Conservation (phyloP, 2,888 invertebrate species). For the Agrochola litura region DNA sequence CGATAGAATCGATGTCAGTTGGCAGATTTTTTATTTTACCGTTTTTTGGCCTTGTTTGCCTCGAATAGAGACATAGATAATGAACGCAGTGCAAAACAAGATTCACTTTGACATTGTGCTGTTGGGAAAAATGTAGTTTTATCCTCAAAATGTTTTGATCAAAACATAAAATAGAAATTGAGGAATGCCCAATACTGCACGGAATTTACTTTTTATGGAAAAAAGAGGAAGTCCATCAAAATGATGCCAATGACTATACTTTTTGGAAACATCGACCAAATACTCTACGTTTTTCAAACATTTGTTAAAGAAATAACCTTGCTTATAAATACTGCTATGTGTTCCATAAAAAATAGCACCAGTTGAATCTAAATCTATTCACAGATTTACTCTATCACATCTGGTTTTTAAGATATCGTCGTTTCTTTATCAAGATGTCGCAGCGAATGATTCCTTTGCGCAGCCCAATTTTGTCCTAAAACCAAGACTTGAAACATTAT, state of each 20-base stretch:
- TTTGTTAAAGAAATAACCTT: slow-evolving; percentile 20
- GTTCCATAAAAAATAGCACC: neutral
- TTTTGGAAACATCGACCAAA: neutral
- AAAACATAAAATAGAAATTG: slow-evolving; percentile 29
- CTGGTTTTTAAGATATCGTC: slow-evolving; percentile 35
- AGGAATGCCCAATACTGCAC: slow-evolving; percentile 4
- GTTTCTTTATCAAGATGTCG: slow-evolving; percentile 12
- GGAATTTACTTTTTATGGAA: neutral
- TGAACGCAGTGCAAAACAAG: slow-evolving; percentile 53
- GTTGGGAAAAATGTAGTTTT: slow-evolving; percentile 52
- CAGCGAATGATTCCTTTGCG: neutral
- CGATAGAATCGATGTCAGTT: slow-evolving; percentile 90
- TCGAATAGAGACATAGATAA: slow-evolving; percentile 65
- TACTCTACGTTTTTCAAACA: neutral
- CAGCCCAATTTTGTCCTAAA: neutral
- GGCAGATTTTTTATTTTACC: slow-evolving; percentile 90
- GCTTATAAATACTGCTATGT: neutral
- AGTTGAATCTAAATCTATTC: slow-evolving; percentile 30
- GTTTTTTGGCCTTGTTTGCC: slow-evolving; percentile 88
- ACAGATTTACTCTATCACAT: slow-evolving; percentile 42
- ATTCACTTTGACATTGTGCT: slow-evolving; percentile 44
- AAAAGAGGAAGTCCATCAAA: neutral
- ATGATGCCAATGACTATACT: neutral
- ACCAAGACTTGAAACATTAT: neutral
- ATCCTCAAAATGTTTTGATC: slow-evolving; percentile 41